phyloP scores from a whole-genome alignment of 2,888 invertebrate species.

The Beris chalybata region DNA sequence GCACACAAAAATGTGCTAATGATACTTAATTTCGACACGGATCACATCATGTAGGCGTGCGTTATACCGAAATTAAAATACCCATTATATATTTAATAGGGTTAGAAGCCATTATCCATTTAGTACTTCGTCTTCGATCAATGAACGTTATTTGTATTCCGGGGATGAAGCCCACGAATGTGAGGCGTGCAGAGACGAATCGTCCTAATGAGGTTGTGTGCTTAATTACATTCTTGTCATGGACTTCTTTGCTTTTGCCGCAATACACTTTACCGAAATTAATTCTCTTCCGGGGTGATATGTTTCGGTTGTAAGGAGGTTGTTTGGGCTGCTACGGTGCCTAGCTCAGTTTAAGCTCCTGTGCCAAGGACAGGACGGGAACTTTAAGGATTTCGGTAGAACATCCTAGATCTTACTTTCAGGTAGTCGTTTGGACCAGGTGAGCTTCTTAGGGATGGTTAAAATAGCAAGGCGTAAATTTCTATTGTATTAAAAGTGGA shows the following conservation, averaged over 20 bases:
- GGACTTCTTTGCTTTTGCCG: constrained; percentile 31
- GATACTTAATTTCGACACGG: constrained; percentile 24
- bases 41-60: constrained; percentile 8
- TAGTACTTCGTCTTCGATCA: constrained; percentile 20
- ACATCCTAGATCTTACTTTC: too few species aligned
- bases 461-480: too few species aligned
- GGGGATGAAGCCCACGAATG: not conserved
- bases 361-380: too few species aligned
- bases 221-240: constrained; percentile 34
- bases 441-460: too few species aligned
- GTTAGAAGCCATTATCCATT: constrained; percentile 26
- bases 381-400: too few species aligned
- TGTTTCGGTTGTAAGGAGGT: not conserved
- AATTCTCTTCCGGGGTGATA: constrained; percentile 22
- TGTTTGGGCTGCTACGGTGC: too few species aligned
- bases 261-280: constrained; percentile 30
- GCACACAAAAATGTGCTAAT: constrained; percentile 25
- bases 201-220: constrained; percentile 26
- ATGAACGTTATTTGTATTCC: constrained; percentile 27
- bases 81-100: constrained; percentile 24
- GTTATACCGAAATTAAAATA: constrained; percentile 21
- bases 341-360: too few species aligned
- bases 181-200: not conserved
- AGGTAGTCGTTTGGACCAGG: too few species aligned
- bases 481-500: not conserved